These are phyloP conservation scores for Salticus scenicus DNA, from an alignment of 2,888 invertebrate genomes.

Conservation along the genomic window DNA sequence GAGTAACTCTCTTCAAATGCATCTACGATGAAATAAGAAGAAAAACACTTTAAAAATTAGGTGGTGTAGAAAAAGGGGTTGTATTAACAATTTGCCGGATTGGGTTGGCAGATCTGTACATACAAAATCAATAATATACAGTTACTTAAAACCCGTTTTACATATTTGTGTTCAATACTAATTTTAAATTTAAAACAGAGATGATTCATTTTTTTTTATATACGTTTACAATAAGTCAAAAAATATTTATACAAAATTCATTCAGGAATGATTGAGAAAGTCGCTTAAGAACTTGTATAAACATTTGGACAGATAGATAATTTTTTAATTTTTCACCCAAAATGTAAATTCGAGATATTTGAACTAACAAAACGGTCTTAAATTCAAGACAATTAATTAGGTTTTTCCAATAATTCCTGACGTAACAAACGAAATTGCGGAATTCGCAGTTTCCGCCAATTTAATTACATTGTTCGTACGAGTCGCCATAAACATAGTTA, in stretches of 20 bases:
- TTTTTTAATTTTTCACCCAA: background rate
- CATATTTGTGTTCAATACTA: too few species aligned
- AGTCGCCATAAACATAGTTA: background rate
- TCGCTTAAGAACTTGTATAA: background rate
- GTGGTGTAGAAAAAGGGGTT: too few species aligned
- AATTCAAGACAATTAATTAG: background rate
- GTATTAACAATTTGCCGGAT: too few species aligned
- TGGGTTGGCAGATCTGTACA: too few species aligned
- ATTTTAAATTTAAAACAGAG: too few species aligned
- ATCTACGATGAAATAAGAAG: too few species aligned
- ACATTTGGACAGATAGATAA: background rate
- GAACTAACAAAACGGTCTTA: background rate
- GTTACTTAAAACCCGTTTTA: too few species aligned
- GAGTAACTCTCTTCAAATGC: too few species aligned
- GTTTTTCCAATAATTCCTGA: background rate
- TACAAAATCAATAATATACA: too few species aligned
- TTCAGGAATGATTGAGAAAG: background rate
- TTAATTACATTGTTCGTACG: background rate
- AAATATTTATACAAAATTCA: background rate
- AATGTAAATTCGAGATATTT: background rate
- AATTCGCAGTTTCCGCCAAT: background rate
- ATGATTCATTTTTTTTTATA: too few species aligned
- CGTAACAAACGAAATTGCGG: background rate
- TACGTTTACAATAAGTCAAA: too few species aligned
- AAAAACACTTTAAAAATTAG: too few species aligned